These are phyloP conservation scores for Drosophila chauvacae DNA, from an alignment of 1,140 invertebrate genomes.

Conservation along the genomic window DNA sequence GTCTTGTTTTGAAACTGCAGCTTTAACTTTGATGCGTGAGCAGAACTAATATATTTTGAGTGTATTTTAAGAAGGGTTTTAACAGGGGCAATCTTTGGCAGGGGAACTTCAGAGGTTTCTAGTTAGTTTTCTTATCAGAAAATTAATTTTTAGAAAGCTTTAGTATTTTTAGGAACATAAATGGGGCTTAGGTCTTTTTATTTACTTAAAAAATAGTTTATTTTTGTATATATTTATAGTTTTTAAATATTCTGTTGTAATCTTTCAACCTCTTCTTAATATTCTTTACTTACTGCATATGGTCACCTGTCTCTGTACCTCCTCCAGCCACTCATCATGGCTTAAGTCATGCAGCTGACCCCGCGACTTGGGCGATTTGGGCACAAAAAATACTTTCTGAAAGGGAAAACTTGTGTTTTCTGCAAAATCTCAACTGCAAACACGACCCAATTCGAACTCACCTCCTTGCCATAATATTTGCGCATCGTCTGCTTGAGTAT, in stretches of 20 bases:
- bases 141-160: too few species aligned
- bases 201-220: background rate
- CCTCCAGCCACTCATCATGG: constrained; percentile 81
- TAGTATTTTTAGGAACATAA: background rate
- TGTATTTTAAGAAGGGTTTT: background rate
- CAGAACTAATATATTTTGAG: background rate
- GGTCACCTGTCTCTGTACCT: constrained; percentile 73
- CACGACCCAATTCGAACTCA: constrained; percentile 1
- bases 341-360: constrained; percentile 53
- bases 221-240: background rate
- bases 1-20: constrained; percentile 40
- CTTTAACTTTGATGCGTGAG: constrained; percentile 19
- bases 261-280: background rate
- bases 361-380: constrained; percentile 60
- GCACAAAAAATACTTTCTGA: constrained; percentile 80
- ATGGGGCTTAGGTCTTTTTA: too few species aligned
- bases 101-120: too few species aligned
- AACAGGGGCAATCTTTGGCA: background rate
- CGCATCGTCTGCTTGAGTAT: constrained; percentile 87
- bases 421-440: background rate
- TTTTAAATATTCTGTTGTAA: background rate
- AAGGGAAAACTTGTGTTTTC: background rate
- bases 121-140: background rate
- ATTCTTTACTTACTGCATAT: constrained; percentile 77
- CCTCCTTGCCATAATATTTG: constrained; percentile 84